Evolutionary conservation across 2,888 invertebrate genomes (phyloP).

Genomic region (Andrena chrysosceles): DNA sequence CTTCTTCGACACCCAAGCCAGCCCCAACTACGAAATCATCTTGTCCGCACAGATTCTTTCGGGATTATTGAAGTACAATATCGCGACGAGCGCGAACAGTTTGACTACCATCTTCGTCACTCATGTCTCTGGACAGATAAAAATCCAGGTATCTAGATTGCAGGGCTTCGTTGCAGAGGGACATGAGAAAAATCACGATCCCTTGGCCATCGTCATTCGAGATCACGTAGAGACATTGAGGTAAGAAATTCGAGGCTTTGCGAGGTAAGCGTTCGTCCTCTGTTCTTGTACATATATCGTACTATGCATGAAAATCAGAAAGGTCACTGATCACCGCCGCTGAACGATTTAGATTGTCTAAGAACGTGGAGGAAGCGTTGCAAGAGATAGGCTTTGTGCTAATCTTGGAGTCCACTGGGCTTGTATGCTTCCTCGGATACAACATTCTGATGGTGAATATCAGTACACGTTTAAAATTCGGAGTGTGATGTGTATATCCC

Average conservation of each 20-base stretch:
- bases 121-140: conserved; percentile 63
- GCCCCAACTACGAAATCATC: conserved; percentile 64
- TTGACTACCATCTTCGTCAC: conserved; percentile 59
- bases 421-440: conserved; percentile 79
- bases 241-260: conserved; percentile 27
- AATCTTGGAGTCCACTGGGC: conserved; percentile 76
- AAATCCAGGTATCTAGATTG: conserved; percentile 50
- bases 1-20: conserved; percentile 50
- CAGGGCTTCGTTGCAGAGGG: background rate
- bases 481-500: too few relatives aligned
- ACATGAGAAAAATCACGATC: background rate
- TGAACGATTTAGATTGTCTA: conserved; percentile 28
- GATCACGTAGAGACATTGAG: conserved; percentile 64
- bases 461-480: background rate
- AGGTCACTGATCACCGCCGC: background rate
- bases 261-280: conserved; percentile 40
- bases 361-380: conserved; percentile 7
- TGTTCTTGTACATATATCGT: conserved; percentile 65
- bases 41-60: conserved; percentile 41
- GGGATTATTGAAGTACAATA: conserved; percentile 43
- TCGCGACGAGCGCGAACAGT: conserved; percentile 52
- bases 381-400: conserved; percentile 72
- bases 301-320: conserved; percentile 77
- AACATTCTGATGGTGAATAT: conserved; percentile 76
- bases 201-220: conserved; percentile 51